A percentile compares a stretch with the other conserved stretches of the same genome.
Conservation (phyloP, 2,797 vertebrate genomes). For the Macrochelys suwanniensis region DNA sequence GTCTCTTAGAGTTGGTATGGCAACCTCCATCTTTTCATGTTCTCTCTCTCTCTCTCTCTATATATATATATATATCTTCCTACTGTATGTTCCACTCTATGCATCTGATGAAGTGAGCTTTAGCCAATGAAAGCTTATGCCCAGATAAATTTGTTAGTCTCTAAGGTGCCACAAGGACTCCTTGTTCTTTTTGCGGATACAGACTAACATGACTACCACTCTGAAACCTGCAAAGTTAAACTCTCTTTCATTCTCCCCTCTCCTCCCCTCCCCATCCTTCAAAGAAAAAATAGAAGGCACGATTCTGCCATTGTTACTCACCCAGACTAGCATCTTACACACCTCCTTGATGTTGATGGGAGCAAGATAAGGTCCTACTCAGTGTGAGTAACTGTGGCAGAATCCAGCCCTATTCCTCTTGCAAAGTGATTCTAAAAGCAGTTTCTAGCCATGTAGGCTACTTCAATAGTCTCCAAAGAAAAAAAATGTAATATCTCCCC, state of each 20-base stretch:
- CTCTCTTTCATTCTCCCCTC: neutral
- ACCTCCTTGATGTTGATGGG: neutral
- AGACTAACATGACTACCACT: too few species aligned
- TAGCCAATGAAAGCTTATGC: too few species aligned
- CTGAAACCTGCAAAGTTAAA: neutral
- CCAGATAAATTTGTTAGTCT: too few species aligned
- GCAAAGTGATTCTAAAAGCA: neutral
- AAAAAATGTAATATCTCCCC: neutral
- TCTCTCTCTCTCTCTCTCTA: too few species aligned
- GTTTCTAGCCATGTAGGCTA: neutral
- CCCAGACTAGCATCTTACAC: neutral
- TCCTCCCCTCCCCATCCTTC: neutral
- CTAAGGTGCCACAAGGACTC: too few species aligned
- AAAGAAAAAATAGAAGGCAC: neutral
- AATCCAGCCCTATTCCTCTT: neutral
- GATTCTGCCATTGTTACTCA: fast-evolving
- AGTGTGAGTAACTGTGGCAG: neutral
- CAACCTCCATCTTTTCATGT: too few species aligned
- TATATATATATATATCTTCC: too few species aligned
- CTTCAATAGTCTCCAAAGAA: neutral
- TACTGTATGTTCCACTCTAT: too few species aligned
- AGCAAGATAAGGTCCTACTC: neutral
- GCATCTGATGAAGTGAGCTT: too few species aligned
- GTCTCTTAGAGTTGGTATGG: too few species aligned
- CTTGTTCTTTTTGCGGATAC: too few species aligned